These are phyloP conservation scores for Eucera pruinosa DNA, from an alignment of 2,888 invertebrate genomes.

Conservation along the genomic window DNA sequence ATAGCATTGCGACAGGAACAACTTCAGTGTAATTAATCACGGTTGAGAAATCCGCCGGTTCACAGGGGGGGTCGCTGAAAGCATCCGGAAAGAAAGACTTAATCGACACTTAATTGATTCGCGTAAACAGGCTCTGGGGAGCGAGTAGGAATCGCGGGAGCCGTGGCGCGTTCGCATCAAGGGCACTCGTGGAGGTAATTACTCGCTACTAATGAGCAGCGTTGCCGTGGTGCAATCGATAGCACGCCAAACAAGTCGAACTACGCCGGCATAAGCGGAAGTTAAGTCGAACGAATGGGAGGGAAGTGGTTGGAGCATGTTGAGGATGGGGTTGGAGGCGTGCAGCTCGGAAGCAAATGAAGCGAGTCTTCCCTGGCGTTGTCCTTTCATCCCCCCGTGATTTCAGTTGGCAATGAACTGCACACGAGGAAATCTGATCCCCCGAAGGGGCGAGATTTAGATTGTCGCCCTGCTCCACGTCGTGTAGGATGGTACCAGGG, in stretches of 20 bases:
- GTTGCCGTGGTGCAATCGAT: conserved; percentile 55
- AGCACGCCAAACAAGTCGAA: conserved; percentile 61
- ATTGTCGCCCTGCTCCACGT: conserved; percentile 66
- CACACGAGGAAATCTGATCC: conserved; percentile 52
- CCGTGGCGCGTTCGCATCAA: conserved; percentile 40
- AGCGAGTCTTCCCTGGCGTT: conserved; percentile 52
- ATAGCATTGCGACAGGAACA: neutral
- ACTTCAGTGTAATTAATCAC: neutral
- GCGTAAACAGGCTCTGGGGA: conserved; percentile 30
- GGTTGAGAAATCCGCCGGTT: neutral
- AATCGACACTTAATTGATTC: conserved; percentile 53
- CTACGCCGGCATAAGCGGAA: conserved; percentile 54
- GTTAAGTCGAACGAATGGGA: conserved; percentile 39
- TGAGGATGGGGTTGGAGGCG: neutral
- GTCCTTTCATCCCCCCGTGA: conserved; percentile 55
- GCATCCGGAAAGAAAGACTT: conserved; percentile 27
- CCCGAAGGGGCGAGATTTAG: conserved; percentile 68
- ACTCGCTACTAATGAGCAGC: conserved; percentile 58
- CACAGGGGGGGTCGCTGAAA: neutral
- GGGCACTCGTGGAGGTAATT: conserved; percentile 58
- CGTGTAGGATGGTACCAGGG: conserved; percentile 11
- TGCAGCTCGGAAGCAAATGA: conserved; percentile 49
- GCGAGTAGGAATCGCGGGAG: neutral
- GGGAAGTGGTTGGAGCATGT: neutral
- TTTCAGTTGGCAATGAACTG: conserved; percentile 49